Base-by-base conservation (phyloP, 2,888 invertebrate genomes). In the Nomada ruficornis region DNA sequence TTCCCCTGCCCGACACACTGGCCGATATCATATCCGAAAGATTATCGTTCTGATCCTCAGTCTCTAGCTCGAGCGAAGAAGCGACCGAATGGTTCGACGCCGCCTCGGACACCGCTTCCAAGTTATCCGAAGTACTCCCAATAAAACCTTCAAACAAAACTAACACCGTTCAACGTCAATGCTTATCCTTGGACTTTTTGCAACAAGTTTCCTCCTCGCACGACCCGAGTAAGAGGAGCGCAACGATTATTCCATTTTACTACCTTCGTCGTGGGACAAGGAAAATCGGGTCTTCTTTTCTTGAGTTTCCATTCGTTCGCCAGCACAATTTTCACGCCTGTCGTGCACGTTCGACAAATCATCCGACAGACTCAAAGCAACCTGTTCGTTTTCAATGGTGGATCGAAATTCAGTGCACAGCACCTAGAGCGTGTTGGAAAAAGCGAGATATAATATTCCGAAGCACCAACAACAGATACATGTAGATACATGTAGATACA, bases 21-120 rank as follows among this genome's bases (percentile, higher is more conserved):
- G 98, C 98, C 0, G 98, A 98, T 79, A 98, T 97, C 98, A 99
- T 98, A 92, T 99, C 99, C 0, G 98, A 98, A 29, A 99, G 95
- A 94, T 99, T 99, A 93, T 98, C 98, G 91, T 97, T 97, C 94
- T 98, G 97, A 92, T 98, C 97, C 91, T 98, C 98, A 2, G 97
- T 96, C 93, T 98, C 98, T 76, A 98, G 94, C 91, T 98, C 98
- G 60, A 98, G 94, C 60, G 97, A 97, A 77, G 98, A 98, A 7
- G 98, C 98, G 71, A 98, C 98, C 87, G 98, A 98, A 94, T 98
- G 98, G 94, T 98, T 98, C 74, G 98, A 98, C 0, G 98, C 98
- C 0, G 98, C 98, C 94, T 99, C 99, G 2, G 98, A 98, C 42
- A 98, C 98, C 0, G 98, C 98, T 94, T 99, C 99, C 87, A 98